Evolutionary conservation across 2,113 vertebrate genomes (phyloP).

Genomic region (Copsychus sechellarum): DNA sequence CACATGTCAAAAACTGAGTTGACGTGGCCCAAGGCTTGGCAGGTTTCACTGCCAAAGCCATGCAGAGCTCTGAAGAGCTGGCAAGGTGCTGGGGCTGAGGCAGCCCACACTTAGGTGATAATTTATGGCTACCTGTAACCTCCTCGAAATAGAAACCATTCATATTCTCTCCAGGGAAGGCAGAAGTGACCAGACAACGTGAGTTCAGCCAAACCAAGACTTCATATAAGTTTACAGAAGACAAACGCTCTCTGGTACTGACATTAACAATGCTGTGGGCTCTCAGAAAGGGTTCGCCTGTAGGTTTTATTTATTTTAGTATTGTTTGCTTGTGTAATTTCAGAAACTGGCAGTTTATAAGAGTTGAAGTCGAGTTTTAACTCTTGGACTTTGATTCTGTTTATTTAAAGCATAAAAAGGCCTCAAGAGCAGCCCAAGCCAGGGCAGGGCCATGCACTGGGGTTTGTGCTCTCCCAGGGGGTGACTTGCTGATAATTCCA

Average conservation of each 20-base stretch:
- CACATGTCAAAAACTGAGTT: constrained; percentile 55
- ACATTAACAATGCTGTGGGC: constrained; percentile 24
- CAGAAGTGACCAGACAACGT: constrained; percentile 49
- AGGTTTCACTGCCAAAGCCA: neutral
- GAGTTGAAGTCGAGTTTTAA: neutral
- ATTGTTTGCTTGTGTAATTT: constrained; percentile 19
- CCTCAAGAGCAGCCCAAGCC: neutral
- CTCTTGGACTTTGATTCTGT: constrained; percentile 26
- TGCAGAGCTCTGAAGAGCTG: constrained; percentile 15
- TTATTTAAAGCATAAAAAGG: constrained; percentile 15
- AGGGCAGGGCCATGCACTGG: rapidly evolving
- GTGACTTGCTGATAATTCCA: neutral
- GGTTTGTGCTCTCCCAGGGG: neutral
- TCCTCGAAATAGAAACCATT: constrained; percentile 61
- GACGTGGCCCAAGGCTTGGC: constrained; percentile 50
- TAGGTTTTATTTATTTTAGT: constrained; percentile 31
- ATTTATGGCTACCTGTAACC: constrained; percentile 67
- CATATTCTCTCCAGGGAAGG: constrained; percentile 48
- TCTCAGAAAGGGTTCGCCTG: neutral
- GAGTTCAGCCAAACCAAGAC: constrained; percentile 65
- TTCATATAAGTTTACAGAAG: constrained; percentile 36
- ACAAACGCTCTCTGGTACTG: constrained; percentile 31
- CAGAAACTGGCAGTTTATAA: constrained; percentile 13
- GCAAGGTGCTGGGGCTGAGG: constrained; percentile 16
- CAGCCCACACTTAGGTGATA: constrained; percentile 54